Evolutionary conservation across 1,140 invertebrate species (phyloP).

Genomic region (Trinorchestia longiramus): DNA sequence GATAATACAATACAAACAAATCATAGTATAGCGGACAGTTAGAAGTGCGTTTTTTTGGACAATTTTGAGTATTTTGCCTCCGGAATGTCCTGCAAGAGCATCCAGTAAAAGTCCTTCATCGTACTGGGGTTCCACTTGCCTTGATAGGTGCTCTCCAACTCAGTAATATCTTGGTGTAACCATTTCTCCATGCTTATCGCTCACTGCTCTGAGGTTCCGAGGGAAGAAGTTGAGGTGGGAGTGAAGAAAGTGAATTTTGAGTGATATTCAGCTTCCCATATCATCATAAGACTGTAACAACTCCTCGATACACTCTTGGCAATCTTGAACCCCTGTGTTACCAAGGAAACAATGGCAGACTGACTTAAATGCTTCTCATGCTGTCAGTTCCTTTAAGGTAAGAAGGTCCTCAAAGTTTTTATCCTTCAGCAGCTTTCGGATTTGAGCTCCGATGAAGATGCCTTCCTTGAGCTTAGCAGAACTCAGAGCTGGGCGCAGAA

Average conservation of each 20-base stretch:
- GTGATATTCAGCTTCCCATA: not conserved
- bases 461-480: too few species aligned
- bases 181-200: slow-evolving; percentile 64
- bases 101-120: slow-evolving; percentile 62
- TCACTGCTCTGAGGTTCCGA: not conserved
- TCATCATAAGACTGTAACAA: too few species aligned
- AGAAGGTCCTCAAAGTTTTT: not conserved
- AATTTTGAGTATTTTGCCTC: slow-evolving; percentile 24
- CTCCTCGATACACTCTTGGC: too few species aligned
- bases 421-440: not conserved
- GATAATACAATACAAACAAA: not conserved
- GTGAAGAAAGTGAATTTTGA: too few species aligned
- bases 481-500: too few species aligned
- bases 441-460: too few species aligned
- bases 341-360: not conserved
- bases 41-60: not conserved
- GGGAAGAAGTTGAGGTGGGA: too few species aligned
- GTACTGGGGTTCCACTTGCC: slow-evolving; percentile 56
- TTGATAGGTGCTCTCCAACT: slow-evolving; percentile 37
- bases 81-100: slow-evolving; percentile 51
- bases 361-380: too few species aligned
- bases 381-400: too few species aligned
- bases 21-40: not conserved
- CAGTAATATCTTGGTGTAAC: slow-evolving; percentile 60
- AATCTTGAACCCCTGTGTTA: not conserved